Evolutionary conservation across 1,140 invertebrate genomes (phyloP).

Genomic region (Eupeodes corollae): DNA sequence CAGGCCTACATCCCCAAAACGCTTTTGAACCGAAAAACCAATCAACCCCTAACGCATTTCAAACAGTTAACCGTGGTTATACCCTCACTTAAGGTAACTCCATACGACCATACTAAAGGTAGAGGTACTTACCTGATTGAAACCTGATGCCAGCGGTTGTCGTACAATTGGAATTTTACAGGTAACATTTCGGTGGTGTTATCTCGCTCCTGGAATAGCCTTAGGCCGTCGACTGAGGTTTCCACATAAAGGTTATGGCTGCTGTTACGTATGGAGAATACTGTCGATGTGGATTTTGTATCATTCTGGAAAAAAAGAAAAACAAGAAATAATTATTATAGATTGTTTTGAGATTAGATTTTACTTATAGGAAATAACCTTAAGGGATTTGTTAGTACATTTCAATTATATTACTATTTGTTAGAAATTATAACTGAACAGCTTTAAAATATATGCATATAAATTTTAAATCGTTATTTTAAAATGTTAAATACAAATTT

Average conservation of each 20-base stretch:
- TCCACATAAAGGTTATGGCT: constrained; percentile 36
- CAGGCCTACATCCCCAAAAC: not conserved
- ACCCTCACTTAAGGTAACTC: too few relatives aligned
- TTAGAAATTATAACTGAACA: too few relatives aligned
- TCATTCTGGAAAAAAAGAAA: constrained; percentile 21
- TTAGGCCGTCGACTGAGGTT: constrained; percentile 28
- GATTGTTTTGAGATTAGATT: too few relatives aligned
- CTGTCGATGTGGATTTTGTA: constrained; percentile 24
- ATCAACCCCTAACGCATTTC: not conserved
- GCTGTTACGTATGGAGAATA: constrained; percentile 31
- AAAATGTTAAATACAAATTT: too few relatives aligned
- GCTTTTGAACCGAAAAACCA: not conserved
- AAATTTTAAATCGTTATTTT: too few relatives aligned
- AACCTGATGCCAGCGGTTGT: constrained; percentile 38
- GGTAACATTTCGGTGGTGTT: constrained; percentile 36
- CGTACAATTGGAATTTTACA: constrained; percentile 37
- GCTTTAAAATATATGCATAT: too few relatives aligned
- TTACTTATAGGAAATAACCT: too few relatives aligned
- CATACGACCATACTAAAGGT: too few relatives aligned
- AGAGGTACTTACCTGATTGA: constrained; percentile 33
- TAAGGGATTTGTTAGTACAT: too few relatives aligned
- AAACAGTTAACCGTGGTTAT: not conserved
- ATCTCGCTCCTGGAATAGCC: constrained; percentile 32
- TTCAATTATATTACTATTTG: too few relatives aligned
- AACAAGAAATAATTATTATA: not conserved